Percentiles rank a stretch among this genome's conserved stretches.
These are phyloP conservation scores for Caenorhabditis drosophilae DNA, from an alignment of 2,888 invertebrate genomes.

Conservation along the genomic window DNA sequence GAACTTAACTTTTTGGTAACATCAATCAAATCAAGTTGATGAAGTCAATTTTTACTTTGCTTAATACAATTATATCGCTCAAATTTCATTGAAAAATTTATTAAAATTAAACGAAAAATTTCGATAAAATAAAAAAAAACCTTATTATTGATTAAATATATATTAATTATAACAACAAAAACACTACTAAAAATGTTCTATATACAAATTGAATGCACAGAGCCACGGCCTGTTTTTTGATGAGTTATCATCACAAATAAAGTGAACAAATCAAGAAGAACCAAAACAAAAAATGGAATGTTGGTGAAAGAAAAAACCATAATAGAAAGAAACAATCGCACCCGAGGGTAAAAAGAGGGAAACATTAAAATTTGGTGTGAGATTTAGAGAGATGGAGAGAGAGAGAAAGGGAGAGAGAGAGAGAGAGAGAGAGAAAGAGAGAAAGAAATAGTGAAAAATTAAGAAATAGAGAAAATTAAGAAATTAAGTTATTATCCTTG, in stretches of 20 bases:
- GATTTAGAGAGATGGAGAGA: background rate
- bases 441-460: constrained; percentile 7
- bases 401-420: constrained; percentile 7
- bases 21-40: too few relatives aligned
- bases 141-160: too few relatives aligned
- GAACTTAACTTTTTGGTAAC: too few relatives aligned
- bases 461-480: constrained; percentile 4
- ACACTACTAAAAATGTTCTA: constrained; percentile 5
- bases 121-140: too few relatives aligned
- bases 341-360: constrained; percentile 35
- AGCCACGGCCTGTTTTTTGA: constrained; percentile 42
- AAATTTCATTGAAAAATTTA: too few relatives aligned
- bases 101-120: too few relatives aligned
- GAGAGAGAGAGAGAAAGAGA: constrained; percentile 7
- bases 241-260: background rate
- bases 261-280: constrained; percentile 3
- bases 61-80: too few relatives aligned
- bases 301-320: constrained; percentile 17
- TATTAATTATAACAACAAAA: too few relatives aligned
- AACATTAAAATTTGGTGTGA: background rate
- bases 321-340: constrained; percentile 14
- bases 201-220: constrained; percentile 47
- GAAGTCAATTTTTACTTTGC: too few relatives aligned
- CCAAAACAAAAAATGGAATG: background rate
- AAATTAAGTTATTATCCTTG: constrained; percentile 41